These are phyloP conservation scores for Stigmatopora argus DNA, from an alignment of 2,113 vertebrate genomes.

Conservation along the genomic window DNA sequence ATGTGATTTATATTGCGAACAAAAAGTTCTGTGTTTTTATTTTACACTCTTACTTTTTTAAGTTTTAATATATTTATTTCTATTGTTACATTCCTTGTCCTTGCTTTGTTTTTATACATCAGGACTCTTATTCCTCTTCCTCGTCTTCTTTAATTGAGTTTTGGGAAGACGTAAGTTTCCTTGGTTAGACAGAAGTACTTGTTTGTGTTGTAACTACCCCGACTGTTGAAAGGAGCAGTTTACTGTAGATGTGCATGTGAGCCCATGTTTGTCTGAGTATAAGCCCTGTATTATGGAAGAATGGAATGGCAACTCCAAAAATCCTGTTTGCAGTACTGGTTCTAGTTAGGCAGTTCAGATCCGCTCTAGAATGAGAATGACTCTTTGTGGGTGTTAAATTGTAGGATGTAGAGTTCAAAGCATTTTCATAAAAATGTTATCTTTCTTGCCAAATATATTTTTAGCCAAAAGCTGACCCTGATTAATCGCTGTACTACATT, in stretches of 20 bases:
- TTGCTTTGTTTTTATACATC: constrained; percentile 79
- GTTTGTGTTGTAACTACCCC: constrained; percentile 22
- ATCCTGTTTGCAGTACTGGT: constrained; percentile 7
- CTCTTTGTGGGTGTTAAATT: constrained; percentile 13
- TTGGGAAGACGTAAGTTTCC: constrained; percentile 93
- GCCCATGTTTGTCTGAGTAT: neutral
- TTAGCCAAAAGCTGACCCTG: constrained; percentile 1
- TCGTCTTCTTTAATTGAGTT: constrained; percentile 96
- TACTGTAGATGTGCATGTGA: constrained; percentile 13
- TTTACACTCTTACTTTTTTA: constrained; percentile 9
- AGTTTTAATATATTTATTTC: constrained; percentile 43
- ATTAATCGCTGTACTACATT: neutral
- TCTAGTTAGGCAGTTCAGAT: constrained; percentile 4
- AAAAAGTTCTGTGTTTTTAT: neutral
- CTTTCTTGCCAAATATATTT: neutral
- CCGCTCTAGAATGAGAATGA: constrained; percentile 7
- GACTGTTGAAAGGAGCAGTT: neutral
- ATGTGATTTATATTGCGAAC: no score
- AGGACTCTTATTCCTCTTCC: constrained; percentile 92
- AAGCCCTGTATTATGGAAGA: constrained; percentile 7
- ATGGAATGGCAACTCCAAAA: neutral
- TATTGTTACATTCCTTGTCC: constrained; percentile 69
- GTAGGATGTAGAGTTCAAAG: neutral
- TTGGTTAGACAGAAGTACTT: constrained; percentile 10
- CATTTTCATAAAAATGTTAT: neutral